Percentiles rank a stretch among this genome's conserved stretches.
Evolutionary conservation across 2,113 vertebrate genomes (phyloP).

Genomic region (Parotia lawesii): DNA sequence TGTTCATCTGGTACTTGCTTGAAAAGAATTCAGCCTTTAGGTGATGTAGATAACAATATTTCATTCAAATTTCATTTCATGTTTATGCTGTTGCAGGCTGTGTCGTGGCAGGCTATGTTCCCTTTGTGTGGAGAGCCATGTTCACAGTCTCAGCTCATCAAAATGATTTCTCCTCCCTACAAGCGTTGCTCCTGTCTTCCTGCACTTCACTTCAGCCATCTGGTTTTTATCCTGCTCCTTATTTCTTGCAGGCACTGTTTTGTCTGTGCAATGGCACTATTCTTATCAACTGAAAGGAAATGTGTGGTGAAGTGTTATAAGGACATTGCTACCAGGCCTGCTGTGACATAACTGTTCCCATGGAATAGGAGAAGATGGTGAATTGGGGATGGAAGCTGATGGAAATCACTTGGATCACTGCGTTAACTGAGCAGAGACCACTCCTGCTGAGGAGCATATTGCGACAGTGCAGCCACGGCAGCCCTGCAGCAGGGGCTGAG

Average conservation of each 20-base stretch:
- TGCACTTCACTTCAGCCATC: constrained; percentile 53
- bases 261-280: constrained; percentile 48
- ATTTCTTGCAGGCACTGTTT: constrained; percentile 63
- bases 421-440: rapidly evolving
- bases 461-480: neutral
- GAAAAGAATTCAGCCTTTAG: constrained; percentile 38
- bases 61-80: neutral
- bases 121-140: constrained; percentile 31
- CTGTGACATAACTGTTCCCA: constrained; percentile 7
- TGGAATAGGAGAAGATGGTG: neutral
- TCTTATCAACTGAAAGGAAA: constrained; percentile 38
- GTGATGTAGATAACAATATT: neutral
- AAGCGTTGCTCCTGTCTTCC: constrained; percentile 18
- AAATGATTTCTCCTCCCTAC: constrained; percentile 48
- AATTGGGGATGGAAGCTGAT: neutral
- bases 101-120: neutral
- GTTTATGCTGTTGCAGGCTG: neutral
- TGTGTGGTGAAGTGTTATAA: constrained; percentile 14
- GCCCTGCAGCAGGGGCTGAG: neutral
- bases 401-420: neutral
- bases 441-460: neutral
- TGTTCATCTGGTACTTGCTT: neutral
- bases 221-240: constrained; percentile 60
- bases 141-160: constrained; percentile 37
- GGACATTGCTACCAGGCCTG: constrained; percentile 19